These are phyloP conservation scores for Semaprochilodus insignis DNA, from an alignment of 2,797 vertebrate genomes.

Conservation along the genomic window DNA sequence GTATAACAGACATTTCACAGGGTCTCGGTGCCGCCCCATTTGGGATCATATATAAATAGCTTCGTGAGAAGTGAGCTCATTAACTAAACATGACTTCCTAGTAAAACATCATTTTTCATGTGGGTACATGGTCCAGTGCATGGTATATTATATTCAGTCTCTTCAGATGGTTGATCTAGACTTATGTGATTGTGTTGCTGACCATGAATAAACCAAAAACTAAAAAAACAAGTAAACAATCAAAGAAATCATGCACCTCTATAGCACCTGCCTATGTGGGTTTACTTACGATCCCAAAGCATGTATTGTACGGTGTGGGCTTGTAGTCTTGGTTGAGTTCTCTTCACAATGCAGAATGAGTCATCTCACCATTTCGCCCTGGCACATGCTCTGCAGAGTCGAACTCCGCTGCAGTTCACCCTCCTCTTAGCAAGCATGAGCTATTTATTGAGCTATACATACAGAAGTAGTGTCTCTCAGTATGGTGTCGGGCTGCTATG, in stretches of 20 bases:
- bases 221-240: background rate
- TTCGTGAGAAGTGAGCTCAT: background rate
- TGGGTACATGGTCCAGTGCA: background rate
- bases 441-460: too few relatives aligned
- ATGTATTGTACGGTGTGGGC: background rate
- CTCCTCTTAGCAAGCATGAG: slow-evolving; percentile 1
- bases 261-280: background rate
- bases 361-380: slow-evolving; percentile 35
- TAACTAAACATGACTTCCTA: background rate
- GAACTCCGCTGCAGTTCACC: slow-evolving; percentile 13
- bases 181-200: background rate
- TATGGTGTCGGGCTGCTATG: too few relatives aligned
- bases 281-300: background rate
- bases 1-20: background rate
- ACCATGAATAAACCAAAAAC: background rate
- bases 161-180: background rate
- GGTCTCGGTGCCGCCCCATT: background rate
- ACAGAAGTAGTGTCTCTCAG: too few relatives aligned
- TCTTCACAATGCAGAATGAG: slow-evolving; percentile 43
- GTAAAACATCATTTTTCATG: background rate
- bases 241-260: background rate
- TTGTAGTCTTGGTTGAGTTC: background rate
- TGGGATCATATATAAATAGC: slow-evolving; percentile 5
- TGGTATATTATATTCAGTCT: background rate
- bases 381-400: slow-evolving; percentile 15